Percentiles rank a stretch among this genome's conserved stretches.
phyloP scores from a whole-genome alignment of 2,888 invertebrate genomes.

The Pelosia muscerda region DNA sequence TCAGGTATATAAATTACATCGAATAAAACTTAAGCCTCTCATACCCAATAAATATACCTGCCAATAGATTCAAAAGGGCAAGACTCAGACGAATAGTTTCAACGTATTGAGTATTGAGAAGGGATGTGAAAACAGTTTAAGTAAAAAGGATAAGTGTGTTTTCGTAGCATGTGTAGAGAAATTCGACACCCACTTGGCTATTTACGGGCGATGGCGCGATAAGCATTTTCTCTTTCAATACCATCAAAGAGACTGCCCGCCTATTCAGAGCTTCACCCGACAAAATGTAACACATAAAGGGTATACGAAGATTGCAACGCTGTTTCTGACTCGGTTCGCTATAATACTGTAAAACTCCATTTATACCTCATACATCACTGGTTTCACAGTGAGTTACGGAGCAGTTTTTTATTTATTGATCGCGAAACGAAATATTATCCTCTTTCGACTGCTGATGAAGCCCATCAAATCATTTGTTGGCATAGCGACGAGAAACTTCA shows the following conservation, averaged over 20 bases:
- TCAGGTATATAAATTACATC: constrained; percentile 44
- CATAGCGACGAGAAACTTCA: constrained; percentile 77
- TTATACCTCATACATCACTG: constrained; percentile 59
- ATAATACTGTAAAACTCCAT: constrained; percentile 65
- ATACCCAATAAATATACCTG: constrained; percentile 56
- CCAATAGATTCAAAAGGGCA: constrained; percentile 68
- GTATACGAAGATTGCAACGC: constrained; percentile 75
- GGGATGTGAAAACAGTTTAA: constrained; percentile 81
- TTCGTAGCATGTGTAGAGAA: constrained; percentile 81
- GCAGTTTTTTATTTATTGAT: constrained; percentile 65
- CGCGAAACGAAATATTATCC: constrained; percentile 71
- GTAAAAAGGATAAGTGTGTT: constrained; percentile 84
- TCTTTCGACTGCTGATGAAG: constrained; percentile 73
- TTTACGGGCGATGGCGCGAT: constrained; percentile 84
- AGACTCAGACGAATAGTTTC: constrained; percentile 71
- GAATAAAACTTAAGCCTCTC: constrained; percentile 45
- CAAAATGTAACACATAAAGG: constrained; percentile 79
- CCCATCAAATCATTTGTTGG: constrained; percentile 81
- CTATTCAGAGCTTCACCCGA: constrained; percentile 76
- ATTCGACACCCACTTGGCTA: constrained; percentile 82
- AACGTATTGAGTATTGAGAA: constrained; percentile 74
- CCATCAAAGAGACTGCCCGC: constrained; percentile 82
- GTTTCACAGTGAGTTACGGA: constrained; percentile 42
- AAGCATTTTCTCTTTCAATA: constrained; percentile 85
- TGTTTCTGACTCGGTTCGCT: constrained; percentile 66